phyloP scores from a whole-genome alignment of 1,140 invertebrate genomes.

The Scaptomyza hsui region DNA sequence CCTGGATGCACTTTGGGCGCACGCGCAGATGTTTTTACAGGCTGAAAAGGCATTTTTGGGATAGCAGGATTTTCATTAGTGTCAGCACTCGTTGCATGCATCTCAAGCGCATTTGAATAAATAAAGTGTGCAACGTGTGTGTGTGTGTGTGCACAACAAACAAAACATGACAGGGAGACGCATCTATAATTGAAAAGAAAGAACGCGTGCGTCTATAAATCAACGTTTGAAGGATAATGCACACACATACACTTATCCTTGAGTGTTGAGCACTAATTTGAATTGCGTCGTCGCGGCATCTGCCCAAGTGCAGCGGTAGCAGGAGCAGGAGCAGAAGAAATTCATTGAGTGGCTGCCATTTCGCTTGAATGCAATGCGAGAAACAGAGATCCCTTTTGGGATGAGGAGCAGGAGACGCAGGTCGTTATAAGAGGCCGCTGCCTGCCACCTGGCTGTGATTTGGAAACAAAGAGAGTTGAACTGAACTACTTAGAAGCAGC shows the following conservation, averaged over 20 bases:
- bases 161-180: conserved; percentile 57
- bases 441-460: conserved; percentile 66
- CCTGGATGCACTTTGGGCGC: conserved; percentile 45
- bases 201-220: conserved; percentile 60
- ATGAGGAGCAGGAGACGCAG: not conserved
- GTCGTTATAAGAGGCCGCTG: conserved; percentile 22
- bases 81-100: conserved; percentile 50
- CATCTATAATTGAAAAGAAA: conserved; percentile 67
- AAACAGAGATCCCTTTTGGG: conserved; percentile 48
- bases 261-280: conserved; percentile 75
- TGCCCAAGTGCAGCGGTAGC: conserved; percentile 35
- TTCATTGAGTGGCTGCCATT: conserved; percentile 30
- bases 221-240: conserved; percentile 69
- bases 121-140: conserved; percentile 38
- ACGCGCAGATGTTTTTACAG: conserved; percentile 66
- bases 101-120: conserved; percentile 66
- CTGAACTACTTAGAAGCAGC: conserved; percentile 45
- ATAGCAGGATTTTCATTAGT: conserved; percentile 70
- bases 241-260: conserved; percentile 9
- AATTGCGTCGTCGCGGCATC: conserved; percentile 59
- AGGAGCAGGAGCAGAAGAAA: not conserved
- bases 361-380: conserved; percentile 70
- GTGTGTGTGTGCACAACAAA: conserved; percentile 31
- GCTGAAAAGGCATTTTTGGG: conserved; percentile 7
- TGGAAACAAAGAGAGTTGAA: conserved; percentile 14